Percentiles rank a stretch among this genome's conserved stretches.
These are phyloP conservation scores for Florisuga fusca DNA, from an alignment of 2,797 vertebrate genomes.

Conservation along the genomic window DNA sequence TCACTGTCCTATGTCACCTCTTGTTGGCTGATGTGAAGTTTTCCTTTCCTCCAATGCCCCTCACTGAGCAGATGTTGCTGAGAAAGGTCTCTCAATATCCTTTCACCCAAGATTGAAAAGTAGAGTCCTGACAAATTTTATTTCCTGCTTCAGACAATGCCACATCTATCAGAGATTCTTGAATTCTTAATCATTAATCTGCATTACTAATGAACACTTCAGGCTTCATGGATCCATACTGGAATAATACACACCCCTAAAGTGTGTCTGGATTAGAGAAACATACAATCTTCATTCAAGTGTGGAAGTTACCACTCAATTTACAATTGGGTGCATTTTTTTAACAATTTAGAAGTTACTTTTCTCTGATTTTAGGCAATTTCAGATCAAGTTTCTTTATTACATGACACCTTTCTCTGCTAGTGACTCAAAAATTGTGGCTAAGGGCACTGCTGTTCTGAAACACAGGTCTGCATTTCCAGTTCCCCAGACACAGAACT, in stretches of 20 bases:
- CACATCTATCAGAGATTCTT: neutral
- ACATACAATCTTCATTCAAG: neutral
- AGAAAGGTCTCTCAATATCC: neutral
- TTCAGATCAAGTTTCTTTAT: neutral
- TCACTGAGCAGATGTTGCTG: neutral
- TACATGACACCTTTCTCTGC: neutral
- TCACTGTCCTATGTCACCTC: neutral
- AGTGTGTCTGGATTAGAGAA: neutral
- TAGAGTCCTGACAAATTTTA: constrained; percentile 24
- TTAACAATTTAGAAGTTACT: neutral
- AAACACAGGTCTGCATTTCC: neutral
- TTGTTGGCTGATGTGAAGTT: neutral
- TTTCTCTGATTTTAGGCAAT: neutral
- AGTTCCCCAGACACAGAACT: neutral
- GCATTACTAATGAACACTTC: neutral
- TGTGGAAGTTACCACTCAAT: neutral
- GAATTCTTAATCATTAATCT: constrained; percentile 38
- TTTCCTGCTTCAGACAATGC: constrained; percentile 3
- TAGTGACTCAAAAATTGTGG: neutral
- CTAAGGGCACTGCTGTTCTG: neutral
- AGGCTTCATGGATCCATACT: rapidly evolving
- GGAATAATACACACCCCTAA: neutral
- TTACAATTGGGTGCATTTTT: neutral
- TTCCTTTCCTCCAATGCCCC: constrained; percentile 5
- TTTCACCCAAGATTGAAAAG: neutral